Conservation (phyloP, 2,888 invertebrate genomes). For the Drosophila falleni region DNA sequence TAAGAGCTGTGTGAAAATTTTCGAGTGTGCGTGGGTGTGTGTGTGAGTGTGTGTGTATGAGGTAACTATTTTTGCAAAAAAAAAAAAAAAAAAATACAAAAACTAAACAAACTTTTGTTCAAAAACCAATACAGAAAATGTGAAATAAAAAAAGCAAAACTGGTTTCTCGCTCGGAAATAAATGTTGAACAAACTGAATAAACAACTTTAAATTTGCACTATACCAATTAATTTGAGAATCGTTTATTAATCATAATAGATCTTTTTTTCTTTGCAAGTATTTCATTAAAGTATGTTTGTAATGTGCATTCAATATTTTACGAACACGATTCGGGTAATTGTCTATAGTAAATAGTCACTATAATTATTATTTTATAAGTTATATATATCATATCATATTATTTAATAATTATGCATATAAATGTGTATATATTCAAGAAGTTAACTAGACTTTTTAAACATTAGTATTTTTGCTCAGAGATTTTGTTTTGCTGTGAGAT, state of each 20-base stretch:
- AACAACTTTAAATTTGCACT: conserved; percentile 51
- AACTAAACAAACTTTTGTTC: conserved; percentile 6
- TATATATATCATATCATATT: conserved; percentile 37
- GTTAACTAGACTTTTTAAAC: conserved; percentile 67
- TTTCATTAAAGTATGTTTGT: conserved; percentile 19
- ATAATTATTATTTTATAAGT: conserved; percentile 64
- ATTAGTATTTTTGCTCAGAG: conserved; percentile 38
- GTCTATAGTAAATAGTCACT: conserved; percentile 70
- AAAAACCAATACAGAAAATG: conserved; percentile 29
- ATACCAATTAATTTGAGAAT: conserved; percentile 45
- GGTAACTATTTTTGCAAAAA: conserved; percentile 1
- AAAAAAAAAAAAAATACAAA: neutral
- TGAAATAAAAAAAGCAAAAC: conserved; percentile 33
- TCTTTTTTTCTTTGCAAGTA: too few species aligned
- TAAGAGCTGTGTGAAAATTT: conserved; percentile 16
- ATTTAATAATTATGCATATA: conserved; percentile 37
- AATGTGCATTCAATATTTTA: conserved; percentile 62
- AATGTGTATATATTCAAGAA: conserved; percentile 55
- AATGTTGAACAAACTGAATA: conserved; percentile 58
- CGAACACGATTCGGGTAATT: conserved; percentile 72
- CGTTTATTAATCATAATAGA: conserved; percentile 23
- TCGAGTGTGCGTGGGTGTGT: conserved; percentile 11
- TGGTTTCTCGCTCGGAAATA: conserved; percentile 33
- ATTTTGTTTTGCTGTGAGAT: conserved; percentile 19
- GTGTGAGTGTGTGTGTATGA: conserved; percentile 7